A percentile compares a stretch with the other conserved stretches of the same genome.
These are phyloP conservation scores for Poecile montanus DNA, from an alignment of 2,797 vertebrate species.

Conservation along the genomic window DNA sequence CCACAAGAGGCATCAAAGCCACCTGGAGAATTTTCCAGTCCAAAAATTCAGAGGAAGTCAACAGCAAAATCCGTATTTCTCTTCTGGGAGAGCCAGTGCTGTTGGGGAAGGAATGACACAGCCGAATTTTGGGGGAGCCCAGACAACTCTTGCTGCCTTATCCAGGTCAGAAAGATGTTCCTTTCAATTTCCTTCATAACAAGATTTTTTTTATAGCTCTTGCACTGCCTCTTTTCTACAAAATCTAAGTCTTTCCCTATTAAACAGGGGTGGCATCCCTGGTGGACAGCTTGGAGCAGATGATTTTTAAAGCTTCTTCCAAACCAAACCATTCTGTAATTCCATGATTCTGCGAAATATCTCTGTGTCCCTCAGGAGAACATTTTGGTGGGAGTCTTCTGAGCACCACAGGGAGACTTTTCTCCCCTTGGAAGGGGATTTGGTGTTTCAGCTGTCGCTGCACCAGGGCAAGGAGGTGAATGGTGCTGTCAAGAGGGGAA, in stretches of 20 bases:
- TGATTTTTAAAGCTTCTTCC: background rate
- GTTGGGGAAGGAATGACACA: background rate
- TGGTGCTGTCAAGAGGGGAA: background rate
- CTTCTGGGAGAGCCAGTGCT: background rate
- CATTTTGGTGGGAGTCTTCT: background rate
- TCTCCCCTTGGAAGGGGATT: background rate
- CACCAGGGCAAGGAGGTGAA: background rate
- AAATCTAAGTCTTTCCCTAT: background rate
- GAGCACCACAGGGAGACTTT: background rate
- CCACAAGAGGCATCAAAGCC: background rate
- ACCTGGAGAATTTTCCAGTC: background rate
- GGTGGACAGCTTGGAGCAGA: background rate
- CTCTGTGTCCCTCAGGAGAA: background rate
- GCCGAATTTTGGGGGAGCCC: background rate
- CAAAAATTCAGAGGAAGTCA: background rate
- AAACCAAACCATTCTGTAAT: background rate
- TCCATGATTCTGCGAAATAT: too few species aligned
- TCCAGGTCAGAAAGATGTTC: background rate
- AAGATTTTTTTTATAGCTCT: background rate
- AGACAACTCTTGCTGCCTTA: background rate
- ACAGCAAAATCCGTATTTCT: background rate
- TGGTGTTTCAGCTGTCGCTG: fast-evolving
- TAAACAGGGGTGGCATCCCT: background rate
- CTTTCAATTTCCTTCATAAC: background rate
- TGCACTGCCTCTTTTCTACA: background rate